Evolutionary conservation across 2,888 invertebrate genomes (phyloP).

Genomic region (Cheilosia scutellata): DNA sequence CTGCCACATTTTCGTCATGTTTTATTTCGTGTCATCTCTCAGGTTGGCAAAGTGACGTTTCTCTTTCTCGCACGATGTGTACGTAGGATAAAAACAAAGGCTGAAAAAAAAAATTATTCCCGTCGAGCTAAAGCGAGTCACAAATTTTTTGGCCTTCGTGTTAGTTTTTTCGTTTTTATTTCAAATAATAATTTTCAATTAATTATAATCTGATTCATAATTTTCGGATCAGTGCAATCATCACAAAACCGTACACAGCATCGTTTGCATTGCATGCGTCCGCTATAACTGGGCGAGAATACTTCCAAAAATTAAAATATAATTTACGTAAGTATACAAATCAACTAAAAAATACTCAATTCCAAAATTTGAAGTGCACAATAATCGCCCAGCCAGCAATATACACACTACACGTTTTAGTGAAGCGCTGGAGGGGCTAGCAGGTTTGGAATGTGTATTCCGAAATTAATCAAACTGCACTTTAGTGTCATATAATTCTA

Average conservation of each 20-base stretch:
- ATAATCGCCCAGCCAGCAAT: not conserved
- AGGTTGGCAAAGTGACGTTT: slow-evolving; percentile 63
- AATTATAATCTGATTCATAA: slow-evolving; percentile 46
- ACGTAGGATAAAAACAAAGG: slow-evolving; percentile 76
- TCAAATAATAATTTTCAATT: slow-evolving; percentile 52
- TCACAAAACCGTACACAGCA: slow-evolving; percentile 19
- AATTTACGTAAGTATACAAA: slow-evolving; percentile 70
- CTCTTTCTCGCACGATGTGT: slow-evolving; percentile 71
- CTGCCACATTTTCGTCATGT: slow-evolving; percentile 19
- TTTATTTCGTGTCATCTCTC: slow-evolving; percentile 24
- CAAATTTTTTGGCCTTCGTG: slow-evolving; percentile 71
- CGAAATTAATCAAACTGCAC: slow-evolving; percentile 57
- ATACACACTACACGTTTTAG: slow-evolving; percentile 23
- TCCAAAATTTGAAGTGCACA: slow-evolving; percentile 39
- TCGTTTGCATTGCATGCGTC: slow-evolving; percentile 39
- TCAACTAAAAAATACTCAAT: slow-evolving; percentile 32
- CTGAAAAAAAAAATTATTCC: slow-evolving; percentile 60
- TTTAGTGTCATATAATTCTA: slow-evolving; percentile 46
- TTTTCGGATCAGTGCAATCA: slow-evolving; percentile 4
- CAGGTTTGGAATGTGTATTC: slow-evolving; percentile 7
- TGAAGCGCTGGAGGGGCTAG: not conserved
- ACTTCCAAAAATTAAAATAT: slow-evolving; percentile 31
- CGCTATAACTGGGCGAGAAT: slow-evolving; percentile 22
- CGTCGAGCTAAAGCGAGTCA: slow-evolving; percentile 68
- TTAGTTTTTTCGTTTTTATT: slow-evolving; percentile 61